A percentile compares a stretch with the other conserved stretches of the same genome.
Evolutionary conservation across 2,113 vertebrate species (phyloP).

Genomic region (Agapornis roseicollis): DNA sequence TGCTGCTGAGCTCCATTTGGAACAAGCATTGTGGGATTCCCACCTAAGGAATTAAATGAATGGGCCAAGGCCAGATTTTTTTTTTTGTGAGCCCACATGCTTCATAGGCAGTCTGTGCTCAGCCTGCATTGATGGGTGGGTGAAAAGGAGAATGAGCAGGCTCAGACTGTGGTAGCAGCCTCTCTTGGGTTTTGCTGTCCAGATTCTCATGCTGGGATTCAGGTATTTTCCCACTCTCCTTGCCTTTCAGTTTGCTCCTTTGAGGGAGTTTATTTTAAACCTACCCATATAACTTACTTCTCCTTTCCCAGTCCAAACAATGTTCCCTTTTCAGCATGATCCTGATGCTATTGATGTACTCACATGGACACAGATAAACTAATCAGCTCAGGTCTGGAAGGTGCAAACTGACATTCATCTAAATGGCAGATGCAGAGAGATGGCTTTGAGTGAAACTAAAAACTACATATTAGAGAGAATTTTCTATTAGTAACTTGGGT

Average conservation of each 20-base stretch:
- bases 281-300: neutral
- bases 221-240: conserved; percentile 6
- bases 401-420: neutral
- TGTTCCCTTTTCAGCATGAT: neutral
- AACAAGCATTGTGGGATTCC: conserved; percentile 11
- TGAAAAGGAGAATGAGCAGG: neutral
- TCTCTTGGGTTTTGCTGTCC: neutral
- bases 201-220: neutral
- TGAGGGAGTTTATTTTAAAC: neutral
- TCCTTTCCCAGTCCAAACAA: neutral
- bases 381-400: neutral
- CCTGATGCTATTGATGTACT: neutral
- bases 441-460: neutral
- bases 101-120: neutral
- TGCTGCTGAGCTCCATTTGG: neutral
- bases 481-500: neutral
- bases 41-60: conserved; percentile 16
- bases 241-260: neutral
- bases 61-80: neutral
- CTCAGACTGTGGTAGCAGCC: neutral
- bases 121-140: neutral
- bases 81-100: neutral
- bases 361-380: neutral
- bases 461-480: neutral
- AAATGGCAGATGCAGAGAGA: neutral